These are phyloP conservation scores for Enteromius argenteus DNA, from an alignment of 2,797 vertebrate genomes.

Conservation along the genomic window DNA sequence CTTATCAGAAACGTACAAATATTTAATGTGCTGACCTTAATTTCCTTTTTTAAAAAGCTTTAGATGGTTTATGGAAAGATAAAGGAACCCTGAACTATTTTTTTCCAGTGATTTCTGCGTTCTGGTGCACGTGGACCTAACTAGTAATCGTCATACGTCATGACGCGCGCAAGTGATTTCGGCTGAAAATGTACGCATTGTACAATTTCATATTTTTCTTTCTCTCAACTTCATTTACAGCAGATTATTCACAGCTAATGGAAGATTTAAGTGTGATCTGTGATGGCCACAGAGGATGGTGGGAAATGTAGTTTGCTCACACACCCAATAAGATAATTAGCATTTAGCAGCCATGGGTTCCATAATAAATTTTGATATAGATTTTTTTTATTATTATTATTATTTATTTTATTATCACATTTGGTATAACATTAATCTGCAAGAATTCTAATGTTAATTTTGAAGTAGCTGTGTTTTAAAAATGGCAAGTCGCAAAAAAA, in stretches of 20 bases:
- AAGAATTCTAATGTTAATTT: neutral
- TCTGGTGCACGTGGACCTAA: neutral
- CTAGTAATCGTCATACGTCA: neutral
- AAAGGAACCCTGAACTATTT: neutral
- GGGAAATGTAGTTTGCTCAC: neutral
- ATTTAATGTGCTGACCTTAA: neutral
- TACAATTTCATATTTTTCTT: neutral
- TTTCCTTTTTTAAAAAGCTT: neutral
- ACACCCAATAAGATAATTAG: neutral
- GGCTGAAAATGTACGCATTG: fast-evolving
- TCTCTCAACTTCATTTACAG: neutral
- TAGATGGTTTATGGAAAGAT: neutral
- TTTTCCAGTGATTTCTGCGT: neutral
- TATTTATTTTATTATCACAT: neutral
- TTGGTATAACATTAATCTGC: neutral
- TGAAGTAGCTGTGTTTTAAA: neutral
- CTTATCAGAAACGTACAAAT: neutral
- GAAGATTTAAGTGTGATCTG: neutral
- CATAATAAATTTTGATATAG: neutral
- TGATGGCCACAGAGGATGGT: neutral
- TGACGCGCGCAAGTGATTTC: neutral
- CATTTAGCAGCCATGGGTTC: neutral
- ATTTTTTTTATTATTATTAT: no score
- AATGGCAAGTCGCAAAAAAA: neutral
- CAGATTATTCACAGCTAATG: neutral